Evolutionary conservation across 2,113 vertebrate species (phyloP).

Genomic region (Hypanus sabinus): DNA sequence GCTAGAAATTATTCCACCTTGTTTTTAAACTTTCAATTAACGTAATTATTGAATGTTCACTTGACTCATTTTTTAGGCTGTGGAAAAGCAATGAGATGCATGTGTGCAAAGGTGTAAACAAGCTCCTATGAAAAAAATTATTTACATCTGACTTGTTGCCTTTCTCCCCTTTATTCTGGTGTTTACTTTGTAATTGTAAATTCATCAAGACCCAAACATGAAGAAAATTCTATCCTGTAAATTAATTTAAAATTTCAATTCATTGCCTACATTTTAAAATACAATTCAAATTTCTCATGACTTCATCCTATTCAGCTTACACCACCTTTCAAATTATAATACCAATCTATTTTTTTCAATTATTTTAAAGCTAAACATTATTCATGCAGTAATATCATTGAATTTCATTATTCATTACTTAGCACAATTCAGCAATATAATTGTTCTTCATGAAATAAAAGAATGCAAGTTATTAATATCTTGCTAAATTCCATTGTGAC

Average conservation of each 20-base stretch:
- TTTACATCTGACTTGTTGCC: not conserved
- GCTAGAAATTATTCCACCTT: not conserved
- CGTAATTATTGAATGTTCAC: not conserved
- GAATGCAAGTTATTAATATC: not conserved
- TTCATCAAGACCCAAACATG: not conserved
- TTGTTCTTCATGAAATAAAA: not conserved
- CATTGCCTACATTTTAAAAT: not conserved
- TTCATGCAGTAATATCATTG: not conserved
- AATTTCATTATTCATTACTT: not conserved
- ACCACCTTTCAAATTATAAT: too few species aligned
- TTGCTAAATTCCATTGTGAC: not conserved
- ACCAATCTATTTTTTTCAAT: too few species aligned
- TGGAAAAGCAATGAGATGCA: not conserved
- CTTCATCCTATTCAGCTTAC: too few species aligned
- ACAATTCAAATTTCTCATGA: not conserved
- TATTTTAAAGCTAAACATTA: not conserved
- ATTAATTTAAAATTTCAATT: not conserved
- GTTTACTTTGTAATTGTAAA: not conserved
- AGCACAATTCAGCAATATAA: not conserved
- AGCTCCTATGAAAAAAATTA: not conserved
- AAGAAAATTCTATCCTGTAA: not conserved
- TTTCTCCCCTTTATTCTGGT: not conserved
- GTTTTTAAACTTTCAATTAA: not conserved
- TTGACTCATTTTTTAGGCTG: not conserved
- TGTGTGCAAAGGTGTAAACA: not conserved